phyloP scores from a whole-genome alignment of 2,888 invertebrate genomes.

The Ectemnius lituratus region DNA sequence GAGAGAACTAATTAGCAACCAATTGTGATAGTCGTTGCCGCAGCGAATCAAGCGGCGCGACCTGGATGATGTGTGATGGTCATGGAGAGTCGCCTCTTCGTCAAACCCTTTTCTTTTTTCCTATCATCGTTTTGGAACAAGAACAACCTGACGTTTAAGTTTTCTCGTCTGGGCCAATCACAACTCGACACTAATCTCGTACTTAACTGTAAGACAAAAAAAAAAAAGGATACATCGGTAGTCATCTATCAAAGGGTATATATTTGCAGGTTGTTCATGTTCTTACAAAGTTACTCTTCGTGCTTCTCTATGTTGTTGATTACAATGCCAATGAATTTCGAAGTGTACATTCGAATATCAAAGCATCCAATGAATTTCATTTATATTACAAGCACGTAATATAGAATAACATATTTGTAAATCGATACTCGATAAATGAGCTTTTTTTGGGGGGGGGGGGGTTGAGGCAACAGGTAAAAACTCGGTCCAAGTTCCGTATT shows the following conservation, averaged over 20 bases:
- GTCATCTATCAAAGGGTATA: no score
- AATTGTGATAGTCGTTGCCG: constrained; percentile 75
- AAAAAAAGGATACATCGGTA: no score
- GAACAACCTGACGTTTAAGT: constrained; percentile 18
- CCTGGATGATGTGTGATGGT: constrained; percentile 51
- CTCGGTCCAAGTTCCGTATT: constrained; percentile 10
- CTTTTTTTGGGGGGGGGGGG: no score
- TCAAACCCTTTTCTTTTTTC: constrained; percentile 8
- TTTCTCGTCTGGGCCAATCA: constrained; percentile 16
- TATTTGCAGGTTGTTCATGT: no score
- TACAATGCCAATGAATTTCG: no score
- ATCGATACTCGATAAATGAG: constrained; percentile 4
- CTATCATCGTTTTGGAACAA: background rate
- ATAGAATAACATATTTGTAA: no score
- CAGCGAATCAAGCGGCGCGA: constrained; percentile 56
- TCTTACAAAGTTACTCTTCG: no score
- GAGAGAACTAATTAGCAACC: constrained; percentile 40
- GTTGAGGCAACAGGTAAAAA: background rate
- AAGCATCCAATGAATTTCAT: no score
- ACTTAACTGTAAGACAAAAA: constrained; percentile 43
- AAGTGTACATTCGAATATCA: no score
- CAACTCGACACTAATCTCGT: constrained; percentile 53
- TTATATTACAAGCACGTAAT: no score
- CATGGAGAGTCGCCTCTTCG: constrained; percentile 42
- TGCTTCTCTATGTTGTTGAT: no score